Percentiles rank a stretch among this genome's conserved stretches.
phyloP scores from a whole-genome alignment of 1,140 invertebrate genomes.

The Leguminivora glycinivorella region DNA sequence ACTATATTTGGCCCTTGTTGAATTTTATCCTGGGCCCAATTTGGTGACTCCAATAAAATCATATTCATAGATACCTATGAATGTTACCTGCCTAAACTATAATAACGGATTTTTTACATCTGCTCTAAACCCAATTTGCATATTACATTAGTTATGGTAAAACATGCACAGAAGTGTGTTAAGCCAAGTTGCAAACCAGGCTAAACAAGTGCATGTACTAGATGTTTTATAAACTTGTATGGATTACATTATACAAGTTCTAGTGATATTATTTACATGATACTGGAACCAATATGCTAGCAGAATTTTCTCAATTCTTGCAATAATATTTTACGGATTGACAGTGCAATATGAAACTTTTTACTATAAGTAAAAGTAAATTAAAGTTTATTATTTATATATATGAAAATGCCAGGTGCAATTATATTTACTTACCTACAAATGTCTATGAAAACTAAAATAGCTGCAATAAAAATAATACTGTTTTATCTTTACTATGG shows the following conservation, averaged over 20 bases:
- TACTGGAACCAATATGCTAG: constrained; percentile 20
- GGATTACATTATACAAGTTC: constrained; percentile 21
- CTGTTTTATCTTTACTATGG: background rate
- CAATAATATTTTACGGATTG: constrained; percentile 58
- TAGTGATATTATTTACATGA: constrained; percentile 22
- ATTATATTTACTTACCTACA: constrained; percentile 47
- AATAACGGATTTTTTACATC: constrained; percentile 20
- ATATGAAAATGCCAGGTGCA: constrained; percentile 63
- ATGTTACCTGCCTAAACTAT: constrained; percentile 17
- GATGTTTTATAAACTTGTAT: constrained; percentile 7
- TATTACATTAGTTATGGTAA: constrained; percentile 25
- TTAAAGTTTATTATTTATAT: constrained; percentile 45
- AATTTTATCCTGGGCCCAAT: background rate
- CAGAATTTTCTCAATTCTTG: constrained; percentile 29
- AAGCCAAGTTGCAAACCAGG: constrained; percentile 15
- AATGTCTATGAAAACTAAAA: constrained; percentile 20
- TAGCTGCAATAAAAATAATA: constrained; percentile 25
- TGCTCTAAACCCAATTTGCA: constrained; percentile 20
- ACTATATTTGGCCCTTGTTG: constrained; percentile 2
- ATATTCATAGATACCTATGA: constrained; percentile 17
- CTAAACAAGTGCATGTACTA: constrained; percentile 7
- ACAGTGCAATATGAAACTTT: constrained; percentile 75
- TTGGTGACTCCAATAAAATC: background rate
- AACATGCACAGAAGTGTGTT: constrained; percentile 5
- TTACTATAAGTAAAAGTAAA: constrained; percentile 74